phyloP scores from a whole-genome alignment of 1,140 invertebrate genomes.

The Drosophila sechellia region DNA sequence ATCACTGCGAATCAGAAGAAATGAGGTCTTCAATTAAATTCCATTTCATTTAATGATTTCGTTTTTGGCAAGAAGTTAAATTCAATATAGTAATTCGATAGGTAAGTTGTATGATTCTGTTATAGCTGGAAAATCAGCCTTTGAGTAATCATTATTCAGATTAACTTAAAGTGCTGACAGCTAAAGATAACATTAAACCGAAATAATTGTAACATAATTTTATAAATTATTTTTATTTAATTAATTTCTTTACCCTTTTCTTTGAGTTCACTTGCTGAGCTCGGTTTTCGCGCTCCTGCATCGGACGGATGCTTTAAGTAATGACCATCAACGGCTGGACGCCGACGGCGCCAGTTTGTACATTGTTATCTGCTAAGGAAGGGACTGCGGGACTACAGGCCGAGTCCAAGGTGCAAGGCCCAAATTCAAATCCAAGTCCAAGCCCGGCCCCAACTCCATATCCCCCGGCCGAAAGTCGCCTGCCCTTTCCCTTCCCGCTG shows the following conservation, averaged over 20 bases:
- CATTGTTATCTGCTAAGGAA: slow-evolving; percentile 60
- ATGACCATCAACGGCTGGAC: slow-evolving; percentile 62
- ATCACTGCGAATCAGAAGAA: not conserved
- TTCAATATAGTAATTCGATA: too few species aligned
- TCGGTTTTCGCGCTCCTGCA: slow-evolving; percentile 48
- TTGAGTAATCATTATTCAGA: too few species aligned
- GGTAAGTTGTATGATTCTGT: too few species aligned
- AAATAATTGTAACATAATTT: too few species aligned
- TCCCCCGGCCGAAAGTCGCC: not conserved
- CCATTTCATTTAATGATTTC: not conserved
- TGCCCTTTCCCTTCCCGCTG: slow-evolving; percentile 10
- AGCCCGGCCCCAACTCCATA: slow-evolving; percentile 1
- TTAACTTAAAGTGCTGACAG: too few species aligned
- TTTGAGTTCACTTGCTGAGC: slow-evolving; percentile 14
- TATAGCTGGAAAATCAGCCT: too few species aligned
- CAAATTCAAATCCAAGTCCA: slow-evolving; percentile 8
- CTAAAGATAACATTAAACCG: too few species aligned
- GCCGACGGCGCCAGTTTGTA: slow-evolving; percentile 74
- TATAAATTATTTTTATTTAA: not conserved
- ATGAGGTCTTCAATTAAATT: too few species aligned
- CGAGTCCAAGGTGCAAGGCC: slow-evolving; percentile 54
- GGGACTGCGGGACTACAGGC: slow-evolving; percentile 32
- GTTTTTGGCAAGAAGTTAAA: not conserved
- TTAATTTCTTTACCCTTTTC: not conserved
- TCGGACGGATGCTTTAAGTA: slow-evolving; percentile 69